These are phyloP conservation scores for Mergus octosetaceus DNA, from an alignment of 2,797 vertebrate genomes.

Conservation along the genomic window DNA sequence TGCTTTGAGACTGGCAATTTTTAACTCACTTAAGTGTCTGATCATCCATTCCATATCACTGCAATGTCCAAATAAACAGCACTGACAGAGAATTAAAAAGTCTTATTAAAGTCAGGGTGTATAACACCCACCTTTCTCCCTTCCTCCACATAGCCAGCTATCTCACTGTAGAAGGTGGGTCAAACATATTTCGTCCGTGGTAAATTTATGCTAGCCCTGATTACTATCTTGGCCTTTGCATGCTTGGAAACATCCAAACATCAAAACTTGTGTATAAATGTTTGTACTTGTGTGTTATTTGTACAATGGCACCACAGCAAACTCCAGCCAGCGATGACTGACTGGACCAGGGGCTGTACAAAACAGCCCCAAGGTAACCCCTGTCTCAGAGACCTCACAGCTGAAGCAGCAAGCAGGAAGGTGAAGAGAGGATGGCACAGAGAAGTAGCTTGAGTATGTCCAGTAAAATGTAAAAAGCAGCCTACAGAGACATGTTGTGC, in stretches of 20 bases:
- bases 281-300: neutral
- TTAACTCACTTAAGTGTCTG: neutral
- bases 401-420: neutral
- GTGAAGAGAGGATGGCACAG: neutral
- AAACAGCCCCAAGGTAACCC: neutral
- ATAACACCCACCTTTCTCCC: neutral
- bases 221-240: neutral
- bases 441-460: neutral
- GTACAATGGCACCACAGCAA: neutral
- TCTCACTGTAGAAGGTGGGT: neutral
- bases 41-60: neutral
- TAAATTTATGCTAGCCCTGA: neutral
- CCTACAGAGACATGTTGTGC: neutral
- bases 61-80: neutral
- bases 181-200: neutral
- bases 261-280: neutral
- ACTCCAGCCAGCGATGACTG: neutral
- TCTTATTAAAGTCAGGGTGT: neutral
- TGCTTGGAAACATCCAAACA: neutral
- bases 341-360: neutral
- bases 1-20: neutral
- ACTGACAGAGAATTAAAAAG: neutral
- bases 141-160: neutral
- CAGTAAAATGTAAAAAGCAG: neutral
- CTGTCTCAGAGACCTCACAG: neutral